These are phyloP conservation scores for Epinephelus lanceolatus DNA, from an alignment of 2,113 vertebrate genomes.

Conservation along the genomic window DNA sequence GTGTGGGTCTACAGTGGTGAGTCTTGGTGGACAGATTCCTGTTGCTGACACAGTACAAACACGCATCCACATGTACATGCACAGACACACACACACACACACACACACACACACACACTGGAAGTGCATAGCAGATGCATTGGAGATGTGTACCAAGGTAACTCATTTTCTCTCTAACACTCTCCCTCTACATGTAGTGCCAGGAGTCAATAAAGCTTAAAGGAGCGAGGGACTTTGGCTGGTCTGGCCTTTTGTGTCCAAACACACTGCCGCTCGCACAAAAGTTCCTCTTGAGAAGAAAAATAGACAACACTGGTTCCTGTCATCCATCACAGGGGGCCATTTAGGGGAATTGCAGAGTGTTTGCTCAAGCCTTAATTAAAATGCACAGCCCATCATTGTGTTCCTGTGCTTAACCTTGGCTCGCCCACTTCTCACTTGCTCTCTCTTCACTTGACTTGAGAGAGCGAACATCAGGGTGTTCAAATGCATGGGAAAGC, in stretches of 20 bases:
- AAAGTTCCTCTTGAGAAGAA: constrained; percentile 65
- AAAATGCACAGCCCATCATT: constrained; percentile 73
- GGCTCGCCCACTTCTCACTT: constrained; percentile 63
- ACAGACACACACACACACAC: neutral
- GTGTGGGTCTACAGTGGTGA: neutral
- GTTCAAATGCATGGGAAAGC: constrained; percentile 40
- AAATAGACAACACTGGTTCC: constrained; percentile 61
- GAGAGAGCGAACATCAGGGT: constrained; percentile 40
- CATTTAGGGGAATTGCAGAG: constrained; percentile 69
- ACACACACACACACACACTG: neutral
- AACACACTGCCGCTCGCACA: constrained; percentile 35
- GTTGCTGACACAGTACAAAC: constrained; percentile 17
- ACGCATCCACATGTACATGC: neutral
- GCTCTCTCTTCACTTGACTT: constrained; percentile 53
- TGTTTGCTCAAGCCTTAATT: constrained; percentile 76
- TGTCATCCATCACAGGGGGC: constrained; percentile 70
- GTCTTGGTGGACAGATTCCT: neutral
- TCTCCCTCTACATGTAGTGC: constrained; percentile 21
- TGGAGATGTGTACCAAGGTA: constrained; percentile 41
- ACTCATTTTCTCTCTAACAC: constrained; percentile 33
- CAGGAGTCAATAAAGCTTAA: constrained; percentile 70
- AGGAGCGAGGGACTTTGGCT: constrained; percentile 48
- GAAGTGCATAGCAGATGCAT: constrained; percentile 27
- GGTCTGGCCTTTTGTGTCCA: constrained; percentile 51
- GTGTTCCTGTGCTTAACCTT: constrained; percentile 81